Evolutionary conservation across 2,113 vertebrate species (phyloP).

Genomic region (Nansenia antarctica): DNA sequence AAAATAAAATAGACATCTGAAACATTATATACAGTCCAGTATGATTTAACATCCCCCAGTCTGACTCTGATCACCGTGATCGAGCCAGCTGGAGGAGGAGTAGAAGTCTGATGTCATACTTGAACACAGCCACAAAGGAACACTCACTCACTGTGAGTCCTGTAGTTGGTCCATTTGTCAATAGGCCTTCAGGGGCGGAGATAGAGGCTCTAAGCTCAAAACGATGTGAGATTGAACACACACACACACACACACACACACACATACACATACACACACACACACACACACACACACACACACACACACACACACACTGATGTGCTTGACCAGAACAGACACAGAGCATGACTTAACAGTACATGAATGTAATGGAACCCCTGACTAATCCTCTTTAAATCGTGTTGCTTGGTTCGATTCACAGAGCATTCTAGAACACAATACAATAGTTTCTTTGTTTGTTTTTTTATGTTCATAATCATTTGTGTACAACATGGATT

Average conservation of each 20-base stretch:
- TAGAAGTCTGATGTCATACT: constrained; percentile 52
- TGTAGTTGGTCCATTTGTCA: constrained; percentile 8
- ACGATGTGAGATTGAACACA: background rate
- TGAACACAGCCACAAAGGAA: constrained; percentile 33
- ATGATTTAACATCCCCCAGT: too few species aligned
- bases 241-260: background rate
- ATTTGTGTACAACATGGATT: too few species aligned
- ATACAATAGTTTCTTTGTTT: background rate
- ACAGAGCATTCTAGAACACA: too few species aligned
- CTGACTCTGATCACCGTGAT: too few species aligned
- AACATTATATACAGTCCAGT: too few species aligned
- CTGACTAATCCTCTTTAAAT: background rate
- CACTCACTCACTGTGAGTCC: constrained; percentile 19
- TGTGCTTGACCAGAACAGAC: background rate
- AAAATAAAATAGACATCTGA: too few species aligned
- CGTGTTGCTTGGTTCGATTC: background rate
- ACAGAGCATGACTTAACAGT: background rate
- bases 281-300: background rate
- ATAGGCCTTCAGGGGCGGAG: background rate
- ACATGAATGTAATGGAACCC: background rate
- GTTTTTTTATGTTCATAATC: too few species aligned
- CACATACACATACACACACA: constrained; percentile 9
- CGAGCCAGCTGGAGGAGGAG: too few species aligned
- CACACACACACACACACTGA: background rate
- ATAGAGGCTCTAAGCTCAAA: background rate